Conservation (phyloP, 2,113 vertebrate genomes). For the Salvelinus namaycush region DNA sequence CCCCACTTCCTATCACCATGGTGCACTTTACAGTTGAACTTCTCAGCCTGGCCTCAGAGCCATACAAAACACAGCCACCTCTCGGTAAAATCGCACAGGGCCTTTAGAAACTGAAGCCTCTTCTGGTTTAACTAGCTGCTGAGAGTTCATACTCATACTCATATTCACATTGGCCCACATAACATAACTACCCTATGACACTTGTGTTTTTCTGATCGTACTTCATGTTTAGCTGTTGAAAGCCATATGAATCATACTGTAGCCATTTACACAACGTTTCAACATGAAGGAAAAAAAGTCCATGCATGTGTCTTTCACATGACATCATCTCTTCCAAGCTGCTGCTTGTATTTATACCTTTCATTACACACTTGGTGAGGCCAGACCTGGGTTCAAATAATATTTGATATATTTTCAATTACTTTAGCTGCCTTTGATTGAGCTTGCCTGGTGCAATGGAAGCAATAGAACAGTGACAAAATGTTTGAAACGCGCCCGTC, state of each 20-base stretch:
- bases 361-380: slow-evolving; percentile 17
- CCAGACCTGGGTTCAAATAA: background rate
- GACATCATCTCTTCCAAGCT: background rate
- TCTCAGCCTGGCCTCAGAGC: too few relatives aligned
- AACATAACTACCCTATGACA: background rate
- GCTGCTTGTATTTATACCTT: background rate
- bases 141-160: background rate
- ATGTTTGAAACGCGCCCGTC: too few relatives aligned
- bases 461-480: too few relatives aligned
- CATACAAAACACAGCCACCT: too few relatives aligned
- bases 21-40: too few relatives aligned
- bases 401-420: too few relatives aligned
- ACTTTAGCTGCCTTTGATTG: too few relatives aligned
- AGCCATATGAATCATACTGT: background rate
- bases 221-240: background rate
- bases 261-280: background rate
- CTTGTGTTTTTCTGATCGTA: background rate
- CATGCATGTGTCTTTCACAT: background rate
- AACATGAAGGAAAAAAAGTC: background rate
- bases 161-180: background rate
- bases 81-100: background rate
- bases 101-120: background rate
- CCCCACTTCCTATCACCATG: too few relatives aligned
- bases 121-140: background rate
- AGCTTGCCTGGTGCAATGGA: too few relatives aligned